These are phyloP conservation scores for Ariopsis seemanni DNA, from an alignment of 2,113 vertebrate genomes.

Conservation along the genomic window DNA sequence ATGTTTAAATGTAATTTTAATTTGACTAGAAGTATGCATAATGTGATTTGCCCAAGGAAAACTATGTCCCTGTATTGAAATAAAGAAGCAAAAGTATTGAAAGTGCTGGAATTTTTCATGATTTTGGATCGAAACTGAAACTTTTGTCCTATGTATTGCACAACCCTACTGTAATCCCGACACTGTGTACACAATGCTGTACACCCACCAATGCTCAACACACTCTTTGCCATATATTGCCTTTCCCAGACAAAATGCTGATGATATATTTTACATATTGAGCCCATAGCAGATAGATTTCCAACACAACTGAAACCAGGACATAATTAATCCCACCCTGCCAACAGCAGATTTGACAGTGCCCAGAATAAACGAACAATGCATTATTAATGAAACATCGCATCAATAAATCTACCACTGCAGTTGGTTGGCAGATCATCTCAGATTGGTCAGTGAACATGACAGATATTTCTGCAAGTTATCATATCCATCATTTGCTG, in stretches of 20 bases:
- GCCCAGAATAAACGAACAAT: slow-evolving; percentile 14
- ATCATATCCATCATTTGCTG: neutral
- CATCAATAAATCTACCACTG: neutral
- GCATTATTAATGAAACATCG: neutral
- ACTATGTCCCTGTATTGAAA: neutral
- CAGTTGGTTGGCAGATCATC: neutral
- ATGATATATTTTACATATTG: neutral
- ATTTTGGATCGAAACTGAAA: neutral
- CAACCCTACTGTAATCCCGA: neutral
- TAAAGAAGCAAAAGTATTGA: neutral
- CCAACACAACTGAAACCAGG: neutral
- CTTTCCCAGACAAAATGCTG: neutral
- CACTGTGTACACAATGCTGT: neutral
- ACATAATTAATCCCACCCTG: slow-evolving; percentile 1
- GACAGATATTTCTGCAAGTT: neutral
- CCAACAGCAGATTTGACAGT: slow-evolving; percentile 16
- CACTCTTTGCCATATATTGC: neutral
- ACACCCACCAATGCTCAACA: neutral
- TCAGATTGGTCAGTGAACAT: neutral
- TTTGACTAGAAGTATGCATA: neutral
- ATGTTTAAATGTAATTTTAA: neutral
- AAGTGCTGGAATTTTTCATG: neutral
- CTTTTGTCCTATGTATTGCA: neutral
- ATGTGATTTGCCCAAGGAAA: neutral
- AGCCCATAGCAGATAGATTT: slow-evolving; percentile 1